A percentile compares a stretch with the other conserved stretches of the same genome.
These are phyloP conservation scores for Spodoptera litura DNA, from an alignment of 1,140 invertebrate species.

Conservation along the genomic window DNA sequence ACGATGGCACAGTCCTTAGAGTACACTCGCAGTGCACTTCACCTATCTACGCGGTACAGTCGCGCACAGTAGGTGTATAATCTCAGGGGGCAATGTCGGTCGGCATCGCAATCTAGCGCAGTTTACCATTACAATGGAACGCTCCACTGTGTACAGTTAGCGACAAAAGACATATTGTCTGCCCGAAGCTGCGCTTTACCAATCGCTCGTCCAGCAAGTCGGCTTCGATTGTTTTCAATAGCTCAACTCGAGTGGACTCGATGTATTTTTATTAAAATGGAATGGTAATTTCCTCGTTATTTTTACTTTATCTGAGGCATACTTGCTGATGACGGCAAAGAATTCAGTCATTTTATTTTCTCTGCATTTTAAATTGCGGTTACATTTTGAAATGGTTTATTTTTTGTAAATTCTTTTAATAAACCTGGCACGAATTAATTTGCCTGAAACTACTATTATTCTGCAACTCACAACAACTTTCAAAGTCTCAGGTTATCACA, in stretches of 20 bases:
- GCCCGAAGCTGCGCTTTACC: slow-evolving; percentile 29
- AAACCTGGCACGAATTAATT: no score
- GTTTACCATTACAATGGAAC: slow-evolving; percentile 54
- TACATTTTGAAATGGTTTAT: no score
- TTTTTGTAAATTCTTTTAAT: no score
- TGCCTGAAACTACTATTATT: no score
- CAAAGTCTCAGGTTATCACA: no score
- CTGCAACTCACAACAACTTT: no score
- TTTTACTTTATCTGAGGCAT: not conserved
- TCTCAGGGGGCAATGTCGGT: slow-evolving; percentile 43
- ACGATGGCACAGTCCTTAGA: not conserved
- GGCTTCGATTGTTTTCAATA: slow-evolving; percentile 42
- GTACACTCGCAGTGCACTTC: slow-evolving; percentile 7
- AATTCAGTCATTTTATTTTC: not conserved
- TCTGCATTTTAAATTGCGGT: no score
- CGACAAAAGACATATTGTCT: slow-evolving; percentile 52
- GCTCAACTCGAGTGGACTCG: slow-evolving; percentile 11
- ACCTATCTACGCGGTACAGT: slow-evolving; percentile 40
- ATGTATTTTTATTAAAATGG: slow-evolving; percentile 36
- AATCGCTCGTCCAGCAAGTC: slow-evolving; percentile 30
- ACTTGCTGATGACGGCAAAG: not conserved
- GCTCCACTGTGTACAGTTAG: slow-evolving; percentile 42
- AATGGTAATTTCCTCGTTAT: slow-evolving; percentile 22
- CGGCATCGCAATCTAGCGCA: slow-evolving; percentile 42
- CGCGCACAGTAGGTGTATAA: slow-evolving; percentile 42